Conservation (phyloP, 2,113 vertebrate genomes). For the Varanus komodoensis region DNA sequence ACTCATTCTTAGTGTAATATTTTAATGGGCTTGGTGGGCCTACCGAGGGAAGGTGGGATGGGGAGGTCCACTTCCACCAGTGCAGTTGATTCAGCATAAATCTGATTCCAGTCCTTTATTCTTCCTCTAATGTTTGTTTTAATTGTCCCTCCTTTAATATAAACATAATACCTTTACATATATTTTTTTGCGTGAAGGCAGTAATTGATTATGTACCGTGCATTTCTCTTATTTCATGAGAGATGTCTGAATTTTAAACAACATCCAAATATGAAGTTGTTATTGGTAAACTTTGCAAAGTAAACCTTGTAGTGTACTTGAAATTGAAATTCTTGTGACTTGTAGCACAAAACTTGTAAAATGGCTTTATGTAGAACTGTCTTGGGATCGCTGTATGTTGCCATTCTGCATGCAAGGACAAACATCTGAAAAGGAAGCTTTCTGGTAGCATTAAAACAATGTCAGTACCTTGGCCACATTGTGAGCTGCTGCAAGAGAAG, state of each 20-base stretch:
- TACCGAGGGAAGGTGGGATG: too few species aligned
- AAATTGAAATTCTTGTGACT: neutral
- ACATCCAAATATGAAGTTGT: slow-evolving; percentile 7
- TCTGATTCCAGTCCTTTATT: neutral
- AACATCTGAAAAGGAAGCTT: neutral
- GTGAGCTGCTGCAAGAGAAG: neutral
- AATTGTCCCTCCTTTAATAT: neutral
- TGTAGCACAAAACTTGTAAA: neutral
- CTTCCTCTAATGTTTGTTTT: neutral
- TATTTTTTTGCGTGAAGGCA: slow-evolving; percentile 28
- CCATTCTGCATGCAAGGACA: neutral
- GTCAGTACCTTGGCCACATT: neutral
- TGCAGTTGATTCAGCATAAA: too few species aligned
- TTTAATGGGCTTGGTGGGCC: too few species aligned
- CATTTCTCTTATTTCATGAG: neutral
- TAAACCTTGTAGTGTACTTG: neutral
- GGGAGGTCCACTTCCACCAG: too few species aligned
- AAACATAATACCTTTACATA: neutral
- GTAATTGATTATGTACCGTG: neutral
- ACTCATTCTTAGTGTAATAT: too few species aligned
- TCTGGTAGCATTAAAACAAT: too few species aligned
- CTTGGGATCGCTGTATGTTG: neutral
- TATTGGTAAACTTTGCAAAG: slow-evolving; percentile 1
- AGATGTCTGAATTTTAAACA: slow-evolving; percentile 22
- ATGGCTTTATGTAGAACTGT: neutral